phyloP scores from a whole-genome alignment of 2,113 vertebrate genomes.

The human (Homo sapiens) region DNA sequence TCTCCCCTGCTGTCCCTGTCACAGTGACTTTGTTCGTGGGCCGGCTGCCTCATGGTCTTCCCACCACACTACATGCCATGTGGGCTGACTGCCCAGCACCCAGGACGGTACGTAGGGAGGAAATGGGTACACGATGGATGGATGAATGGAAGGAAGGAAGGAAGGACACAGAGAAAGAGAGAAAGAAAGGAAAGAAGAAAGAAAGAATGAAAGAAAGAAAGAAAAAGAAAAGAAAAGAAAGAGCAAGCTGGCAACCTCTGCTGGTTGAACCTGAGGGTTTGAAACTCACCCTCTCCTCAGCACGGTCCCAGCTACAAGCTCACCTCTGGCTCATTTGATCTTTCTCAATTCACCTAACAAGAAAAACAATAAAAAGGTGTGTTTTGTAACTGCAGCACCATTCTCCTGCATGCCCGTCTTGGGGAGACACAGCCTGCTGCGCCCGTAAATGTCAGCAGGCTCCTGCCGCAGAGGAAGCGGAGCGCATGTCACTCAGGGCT shows the following conservation, averaged over 20 bases:
- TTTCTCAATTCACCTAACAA: slow-evolving; percentile 73
- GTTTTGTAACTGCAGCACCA: slow-evolving; percentile 57
- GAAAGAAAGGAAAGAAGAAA: rapidly evolving
- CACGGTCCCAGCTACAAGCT: slow-evolving; percentile 39
- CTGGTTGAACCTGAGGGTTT: background rate
- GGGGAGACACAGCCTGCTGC: slow-evolving; percentile 4
- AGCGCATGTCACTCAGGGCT: slow-evolving; percentile 49
- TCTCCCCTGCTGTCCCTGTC: background rate
- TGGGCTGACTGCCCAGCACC: background rate
- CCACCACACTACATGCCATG: background rate
- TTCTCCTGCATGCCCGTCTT: slow-evolving; percentile 32
- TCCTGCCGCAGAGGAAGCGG: slow-evolving; percentile 20
- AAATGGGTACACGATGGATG: no score
- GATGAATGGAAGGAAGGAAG: rapidly evolving
- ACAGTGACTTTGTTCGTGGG: background rate
- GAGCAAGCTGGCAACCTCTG: background rate
- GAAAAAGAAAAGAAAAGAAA: no score
- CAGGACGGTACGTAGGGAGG: background rate
- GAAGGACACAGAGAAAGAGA: background rate
- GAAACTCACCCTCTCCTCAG: background rate
- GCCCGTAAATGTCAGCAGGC: slow-evolving; percentile 64
- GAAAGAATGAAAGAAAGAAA: background rate
- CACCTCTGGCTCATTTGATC: slow-evolving; percentile 71
- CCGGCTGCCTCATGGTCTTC: background rate
- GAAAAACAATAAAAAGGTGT: slow-evolving; percentile 66